Conservation (phyloP, 2,113 vertebrate genomes). For the Muscicapa adusta region DNA sequence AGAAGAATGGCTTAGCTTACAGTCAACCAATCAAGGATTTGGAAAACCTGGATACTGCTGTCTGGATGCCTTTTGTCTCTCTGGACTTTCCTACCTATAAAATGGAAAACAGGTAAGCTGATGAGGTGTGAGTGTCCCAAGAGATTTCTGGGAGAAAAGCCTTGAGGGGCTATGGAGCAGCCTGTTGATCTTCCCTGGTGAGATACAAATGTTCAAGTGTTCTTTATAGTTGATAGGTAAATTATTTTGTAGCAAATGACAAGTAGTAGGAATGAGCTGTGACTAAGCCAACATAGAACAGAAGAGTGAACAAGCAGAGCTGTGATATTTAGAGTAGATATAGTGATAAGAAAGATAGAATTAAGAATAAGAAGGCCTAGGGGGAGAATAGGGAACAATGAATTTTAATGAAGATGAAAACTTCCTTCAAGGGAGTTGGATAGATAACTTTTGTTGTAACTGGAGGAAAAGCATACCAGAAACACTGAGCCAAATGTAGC, state of each 20-base stretch:
- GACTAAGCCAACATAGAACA: background rate
- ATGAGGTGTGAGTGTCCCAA: background rate
- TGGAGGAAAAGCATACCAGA: background rate
- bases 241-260: background rate
- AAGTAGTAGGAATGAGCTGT: background rate
- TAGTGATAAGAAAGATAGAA: background rate
- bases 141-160: background rate
- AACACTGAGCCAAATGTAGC: background rate
- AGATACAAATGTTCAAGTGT: background rate
- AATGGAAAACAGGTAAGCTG: background rate
- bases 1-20: background rate
- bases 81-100: background rate
- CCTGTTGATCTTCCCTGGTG: background rate
- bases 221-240: background rate
- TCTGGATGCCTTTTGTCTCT: background rate
- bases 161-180: background rate
- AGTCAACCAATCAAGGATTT: background rate
- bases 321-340: background rate
- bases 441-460: background rate
- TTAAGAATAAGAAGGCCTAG: background rate
- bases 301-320: background rate
- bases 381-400: background rate
- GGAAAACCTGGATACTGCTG: background rate
- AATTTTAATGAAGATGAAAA: constrained; percentile 24
- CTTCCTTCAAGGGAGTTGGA: background rate